Conservation (phyloP, 2,797 vertebrate species). For the Catharus ustulatus region DNA sequence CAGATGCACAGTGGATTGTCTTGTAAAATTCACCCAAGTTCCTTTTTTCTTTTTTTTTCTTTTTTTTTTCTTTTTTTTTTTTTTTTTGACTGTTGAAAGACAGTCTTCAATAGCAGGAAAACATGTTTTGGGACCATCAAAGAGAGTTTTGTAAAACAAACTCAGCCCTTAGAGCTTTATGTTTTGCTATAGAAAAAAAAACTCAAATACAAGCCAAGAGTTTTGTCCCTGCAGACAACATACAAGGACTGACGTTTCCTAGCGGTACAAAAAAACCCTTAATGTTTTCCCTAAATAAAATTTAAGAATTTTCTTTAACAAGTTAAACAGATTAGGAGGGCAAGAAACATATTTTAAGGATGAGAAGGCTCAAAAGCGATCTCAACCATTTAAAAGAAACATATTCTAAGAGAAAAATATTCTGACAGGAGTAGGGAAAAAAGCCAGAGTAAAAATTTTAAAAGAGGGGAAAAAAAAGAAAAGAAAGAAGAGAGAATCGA, state of each 20-base stretch:
- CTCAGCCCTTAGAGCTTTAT: conserved; percentile 61
- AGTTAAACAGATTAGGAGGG: conserved; percentile 28
- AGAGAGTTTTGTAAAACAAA: conserved; percentile 76
- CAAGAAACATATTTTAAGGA: background rate
- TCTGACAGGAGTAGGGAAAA: background rate
- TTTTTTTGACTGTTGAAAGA: conserved; percentile 13
- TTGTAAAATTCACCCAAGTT: conserved; percentile 24
- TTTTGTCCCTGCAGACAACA: conserved; percentile 34
- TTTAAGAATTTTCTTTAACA: conserved; percentile 14
- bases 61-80: background rate
- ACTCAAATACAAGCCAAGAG: conserved; percentile 53
- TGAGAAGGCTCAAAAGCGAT: background rate
- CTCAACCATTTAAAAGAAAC: background rate
- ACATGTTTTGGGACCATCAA: conserved; percentile 65
- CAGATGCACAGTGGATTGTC: background rate
- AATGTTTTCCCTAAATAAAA: conserved; percentile 38
- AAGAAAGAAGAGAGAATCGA: background rate
- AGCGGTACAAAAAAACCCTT: background rate
- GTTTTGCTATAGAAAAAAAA: conserved; percentile 58
- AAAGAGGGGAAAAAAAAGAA: rapidly evolving
- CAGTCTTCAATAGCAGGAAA: conserved; percentile 71
- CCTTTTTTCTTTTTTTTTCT: background rate
- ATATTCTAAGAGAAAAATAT: background rate
- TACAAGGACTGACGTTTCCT: conserved; percentile 19
- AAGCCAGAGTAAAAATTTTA: background rate